Base-by-base conservation (phyloP, 1,140 invertebrate genomes). In the Condylostylus longicornis region DNA sequence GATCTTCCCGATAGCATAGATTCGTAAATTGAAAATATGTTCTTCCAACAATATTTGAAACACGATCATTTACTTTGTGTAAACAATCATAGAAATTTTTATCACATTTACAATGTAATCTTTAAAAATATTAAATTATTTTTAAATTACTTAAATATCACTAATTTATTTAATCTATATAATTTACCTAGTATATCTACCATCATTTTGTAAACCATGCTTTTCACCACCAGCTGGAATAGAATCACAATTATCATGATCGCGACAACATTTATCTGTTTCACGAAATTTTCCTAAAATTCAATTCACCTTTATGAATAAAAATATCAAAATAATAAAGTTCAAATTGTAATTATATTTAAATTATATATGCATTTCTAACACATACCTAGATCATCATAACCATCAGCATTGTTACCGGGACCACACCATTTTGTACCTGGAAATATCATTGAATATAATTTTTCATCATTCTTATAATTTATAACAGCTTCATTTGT, bases 201-300 rank as follows among this genome's bases (percentile, higher is more conserved):
- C 58, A 1, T 62, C 42, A 54, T 79, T 79, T n/a, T 68, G 71
- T 3, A 78, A 53, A 40, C 69, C 70, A 43, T 75, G 46, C 36
- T 67, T 70, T 1, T 62, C 66, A 42, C 69, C 58, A 13, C 29
- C 10, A 4, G 68, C 64, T 18, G 54, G 49, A 22, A 80, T 72
- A 23, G 65, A 49, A 40, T 76, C 75, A 47, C 81, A 84, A 38
- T 70, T 58, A 55, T 84, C 81, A 44, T 84, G 81, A 2, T 66
- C 65, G 4, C 80, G 58, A 51, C 81, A 86, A 51, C 81, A 85
- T 15, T 58, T 67, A 51, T 85, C 82, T 0, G 76, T 70, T 34
- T 74, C 68, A 17, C 49, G 46, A 21, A 66, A 66, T 7, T 51
- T 30, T 2, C 81, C 82, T 7, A 84, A 57, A n/a, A n/a, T n/a